A percentile compares a stretch with the other conserved stretches of the same genome.
Evolutionary conservation across 2,113 vertebrate genomes (phyloP).

Genomic region (Podarcis muralis): DNA sequence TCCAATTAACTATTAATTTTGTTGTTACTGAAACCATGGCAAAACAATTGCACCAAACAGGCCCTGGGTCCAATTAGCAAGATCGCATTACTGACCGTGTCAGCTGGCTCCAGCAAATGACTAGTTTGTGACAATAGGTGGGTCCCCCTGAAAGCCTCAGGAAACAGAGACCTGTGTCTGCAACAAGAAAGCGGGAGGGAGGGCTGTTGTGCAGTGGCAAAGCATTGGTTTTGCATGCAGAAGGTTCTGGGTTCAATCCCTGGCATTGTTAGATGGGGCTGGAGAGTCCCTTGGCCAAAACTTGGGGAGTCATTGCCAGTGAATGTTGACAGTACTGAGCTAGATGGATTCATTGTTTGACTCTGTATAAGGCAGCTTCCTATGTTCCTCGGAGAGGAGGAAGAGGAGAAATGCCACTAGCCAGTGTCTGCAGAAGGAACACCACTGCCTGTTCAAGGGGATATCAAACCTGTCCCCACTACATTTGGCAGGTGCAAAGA

Average conservation of each 20-base stretch:
- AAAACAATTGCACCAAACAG: constrained; percentile 19
- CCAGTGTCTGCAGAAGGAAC: not conserved
- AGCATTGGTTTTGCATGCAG: too few species aligned
- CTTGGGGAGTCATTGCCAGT: too few species aligned
- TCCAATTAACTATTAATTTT: constrained; percentile 65
- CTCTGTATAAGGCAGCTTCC: too few species aligned
- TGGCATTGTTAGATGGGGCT: too few species aligned
- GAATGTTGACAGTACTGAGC: too few species aligned
- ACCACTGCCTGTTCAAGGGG: not conserved
- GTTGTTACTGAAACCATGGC: constrained; percentile 35
- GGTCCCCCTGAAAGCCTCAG: accelerated
- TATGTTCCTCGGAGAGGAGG: too few species aligned
- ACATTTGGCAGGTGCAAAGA: not conserved
- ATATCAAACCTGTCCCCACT: not conserved
- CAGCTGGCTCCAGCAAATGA: not conserved
- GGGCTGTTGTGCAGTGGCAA: too few species aligned
- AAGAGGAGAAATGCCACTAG: not conserved
- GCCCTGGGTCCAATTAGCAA: accelerated
- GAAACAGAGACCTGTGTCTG: not conserved
- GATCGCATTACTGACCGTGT: not conserved
- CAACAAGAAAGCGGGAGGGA: not conserved
- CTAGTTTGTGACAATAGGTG: not conserved
- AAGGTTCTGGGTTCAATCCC: too few species aligned
- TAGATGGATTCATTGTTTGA: too few species aligned
- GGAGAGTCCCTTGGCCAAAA: too few species aligned